Conservation (phyloP, 2,113 vertebrate species). For the human region GRCh38 chr18:25253501-25254000, state of each 20-base stretch:
- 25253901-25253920: neutral
- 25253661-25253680: neutral
- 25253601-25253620: neutral
- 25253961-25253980: neutral
- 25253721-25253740: neutral
- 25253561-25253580: neutral
- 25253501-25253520: neutral
- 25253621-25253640: constrained; percentile 31
- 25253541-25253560: neutral
- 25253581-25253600: neutral
- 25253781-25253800: neutral
- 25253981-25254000: neutral
- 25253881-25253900: neutral
- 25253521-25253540: neutral
- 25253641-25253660: neutral
- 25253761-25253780: constrained; percentile 23
- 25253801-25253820: neutral
- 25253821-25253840: neutral
- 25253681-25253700: constrained; percentile 17
- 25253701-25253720: constrained; percentile 32
- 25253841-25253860: neutral
- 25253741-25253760: neutral
- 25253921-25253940: neutral
- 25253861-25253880: neutral
- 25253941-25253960: neutral